A percentile compares a stretch with the other conserved stretches of the same genome.
These are phyloP conservation scores for Peromyscus maniculatus DNA, from an alignment of 2,113 vertebrate genomes.

Conservation along the genomic window DNA sequence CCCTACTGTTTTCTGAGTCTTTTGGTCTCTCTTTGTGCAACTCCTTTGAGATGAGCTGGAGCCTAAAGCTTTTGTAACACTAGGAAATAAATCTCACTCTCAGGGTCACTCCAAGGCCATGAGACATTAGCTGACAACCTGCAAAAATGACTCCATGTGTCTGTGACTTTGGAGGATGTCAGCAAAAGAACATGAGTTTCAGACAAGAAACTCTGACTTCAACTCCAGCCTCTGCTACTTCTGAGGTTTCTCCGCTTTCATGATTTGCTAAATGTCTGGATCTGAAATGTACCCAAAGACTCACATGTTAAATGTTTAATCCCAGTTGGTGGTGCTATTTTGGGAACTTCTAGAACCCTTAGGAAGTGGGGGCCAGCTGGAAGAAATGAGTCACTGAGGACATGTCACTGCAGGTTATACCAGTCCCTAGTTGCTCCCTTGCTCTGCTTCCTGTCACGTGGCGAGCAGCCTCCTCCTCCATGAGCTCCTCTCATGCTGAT, in stretches of 20 bases:
- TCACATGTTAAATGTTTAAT: background rate
- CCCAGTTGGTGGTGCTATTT: background rate
- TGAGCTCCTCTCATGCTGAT: background rate
- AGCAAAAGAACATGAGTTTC: background rate
- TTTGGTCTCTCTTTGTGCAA: background rate
- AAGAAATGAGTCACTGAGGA: background rate
- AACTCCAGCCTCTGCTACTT: background rate
- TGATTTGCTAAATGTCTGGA: background rate
- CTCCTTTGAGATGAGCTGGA: conserved; percentile 56
- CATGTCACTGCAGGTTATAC: background rate
- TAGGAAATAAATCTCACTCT: conserved; percentile 65
- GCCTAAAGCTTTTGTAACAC: conserved; percentile 45
- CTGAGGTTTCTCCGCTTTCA: conserved; percentile 24
- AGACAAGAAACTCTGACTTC: conserved; percentile 18
- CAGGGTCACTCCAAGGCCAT: conserved; percentile 69
- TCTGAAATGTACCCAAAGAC: background rate
- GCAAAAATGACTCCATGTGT: conserved; percentile 29
- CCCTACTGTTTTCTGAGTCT: conserved; percentile 39
- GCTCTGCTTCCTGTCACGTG: background rate
- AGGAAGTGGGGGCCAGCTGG: background rate
- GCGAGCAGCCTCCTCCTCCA: background rate
- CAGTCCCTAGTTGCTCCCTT: background rate
- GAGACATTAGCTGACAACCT: conserved; percentile 71
- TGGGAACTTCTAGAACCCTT: background rate
- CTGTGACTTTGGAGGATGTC: conserved; percentile 26